Percentiles rank a stretch among this genome's conserved stretches.
Conservation (phyloP, 2,888 invertebrate species). For the Sinotaia quadrata region DNA sequence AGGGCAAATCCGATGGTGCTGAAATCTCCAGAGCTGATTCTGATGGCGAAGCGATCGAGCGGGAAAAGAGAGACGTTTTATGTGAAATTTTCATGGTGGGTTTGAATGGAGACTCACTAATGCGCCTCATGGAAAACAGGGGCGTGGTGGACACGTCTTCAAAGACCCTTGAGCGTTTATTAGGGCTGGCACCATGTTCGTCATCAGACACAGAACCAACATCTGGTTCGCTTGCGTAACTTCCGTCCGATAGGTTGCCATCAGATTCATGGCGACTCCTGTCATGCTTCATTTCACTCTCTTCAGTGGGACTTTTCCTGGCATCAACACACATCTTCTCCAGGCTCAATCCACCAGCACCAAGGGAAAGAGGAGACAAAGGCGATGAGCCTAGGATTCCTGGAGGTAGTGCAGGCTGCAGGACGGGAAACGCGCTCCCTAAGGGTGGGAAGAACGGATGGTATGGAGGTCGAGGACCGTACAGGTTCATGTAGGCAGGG, state of each 20-base stretch:
- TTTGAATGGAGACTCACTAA: too few relatives aligned
- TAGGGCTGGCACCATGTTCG: slow-evolving; percentile 11
- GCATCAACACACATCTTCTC: background rate
- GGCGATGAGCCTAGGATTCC: slow-evolving; percentile 29
- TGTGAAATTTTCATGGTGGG: background rate
- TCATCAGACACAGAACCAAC: slow-evolving; percentile 26
- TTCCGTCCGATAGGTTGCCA: slow-evolving; percentile 25
- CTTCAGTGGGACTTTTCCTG: slow-evolving; percentile 2
- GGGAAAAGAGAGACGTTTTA: slow-evolving; percentile 22
- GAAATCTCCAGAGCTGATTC: slow-evolving; percentile 6
- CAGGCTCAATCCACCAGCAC: slow-evolving; percentile 13
- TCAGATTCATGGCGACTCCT: background rate
- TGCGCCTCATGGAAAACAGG: background rate
- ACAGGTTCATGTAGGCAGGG: slow-evolving; percentile 33
- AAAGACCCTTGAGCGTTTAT: background rate
- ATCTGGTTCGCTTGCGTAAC: slow-evolving; percentile 21
- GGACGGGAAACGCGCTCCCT: slow-evolving; percentile 32
- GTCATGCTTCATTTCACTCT: slow-evolving; percentile 10
- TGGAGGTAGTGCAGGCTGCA: slow-evolving; percentile 32
- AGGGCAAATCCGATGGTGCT: slow-evolving; percentile 44
- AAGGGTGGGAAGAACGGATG: slow-evolving; percentile 39
- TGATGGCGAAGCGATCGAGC: slow-evolving; percentile 13
- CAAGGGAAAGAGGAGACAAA: slow-evolving; percentile 34
- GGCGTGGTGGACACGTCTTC: slow-evolving; percentile 17
- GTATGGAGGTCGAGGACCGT: slow-evolving; percentile 36